Evolutionary conservation across 2,888 invertebrate genomes (phyloP), one percentile per base, ranked within the genome.

Genomic region (Conomelus anceps): DNA sequence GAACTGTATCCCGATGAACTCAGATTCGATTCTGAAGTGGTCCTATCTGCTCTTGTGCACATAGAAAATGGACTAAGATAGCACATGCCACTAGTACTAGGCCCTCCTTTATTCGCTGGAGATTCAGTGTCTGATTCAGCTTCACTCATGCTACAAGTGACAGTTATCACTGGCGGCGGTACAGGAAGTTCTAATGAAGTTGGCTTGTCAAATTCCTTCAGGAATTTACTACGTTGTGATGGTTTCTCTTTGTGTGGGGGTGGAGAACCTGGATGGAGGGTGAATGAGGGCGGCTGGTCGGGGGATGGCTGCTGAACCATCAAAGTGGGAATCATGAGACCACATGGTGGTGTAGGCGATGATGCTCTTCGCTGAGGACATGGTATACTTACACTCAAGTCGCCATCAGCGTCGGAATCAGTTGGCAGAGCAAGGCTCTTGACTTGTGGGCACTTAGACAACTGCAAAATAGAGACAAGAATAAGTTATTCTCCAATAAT

Each of bases 1-100:
- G 97, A 97, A 91, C 97, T 97, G 93, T 97, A 97, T 11, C 97
- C 97, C 0, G 97, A 97, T 11, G 97, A 97, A 91, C 97, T 97
- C 84, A 97, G 94, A 93, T 97, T 97, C 1, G 97, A 97, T 93
- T 97, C 97, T 0, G 97, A 97, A 20, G 96, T 96, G 0, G 96
- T 96, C 91, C 97, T 94, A 92, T 96, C 96, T 20, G 95, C 95
- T 91, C 96, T 94, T 0, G 95, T 95, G 86, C 96, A 95, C 95
- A 96, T 96, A 0, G 96, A 95, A 93, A 97, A 97, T 0, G 97
- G 97, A 93, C 96, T 96, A 22, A 97, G 93, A 92, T 97, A 97
- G 91, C 96, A 96, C 96, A 97, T 96, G 85, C 94, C 94, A 20
- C 93, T 92, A 41, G 93, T 92, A 89, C 92, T 85, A 89, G 91